These are phyloP conservation scores for Papilio helenus DNA, from an alignment of 1,140 invertebrate species.

Conservation along the genomic window DNA sequence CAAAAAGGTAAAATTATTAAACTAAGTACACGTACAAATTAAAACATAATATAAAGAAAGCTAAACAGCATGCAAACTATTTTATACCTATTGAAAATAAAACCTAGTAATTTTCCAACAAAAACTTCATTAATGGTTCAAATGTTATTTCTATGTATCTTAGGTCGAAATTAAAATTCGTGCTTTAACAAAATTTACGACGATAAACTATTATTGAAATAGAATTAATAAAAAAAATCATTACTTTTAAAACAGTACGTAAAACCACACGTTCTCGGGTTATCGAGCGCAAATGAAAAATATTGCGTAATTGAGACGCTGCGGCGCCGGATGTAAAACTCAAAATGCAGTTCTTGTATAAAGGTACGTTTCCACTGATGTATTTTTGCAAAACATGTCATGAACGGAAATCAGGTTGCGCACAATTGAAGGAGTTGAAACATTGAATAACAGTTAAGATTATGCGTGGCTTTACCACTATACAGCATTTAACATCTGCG, in stretches of 20 bases:
- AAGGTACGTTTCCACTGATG: slow-evolving; percentile 33
- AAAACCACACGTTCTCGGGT: not conserved
- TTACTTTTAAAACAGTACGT: not conserved
- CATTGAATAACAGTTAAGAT: no score
- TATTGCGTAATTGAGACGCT: slow-evolving; percentile 20
- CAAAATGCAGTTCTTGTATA: slow-evolving; percentile 44
- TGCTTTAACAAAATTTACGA: not conserved
- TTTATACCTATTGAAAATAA: not conserved
- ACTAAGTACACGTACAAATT: no score
- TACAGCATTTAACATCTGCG: not conserved
- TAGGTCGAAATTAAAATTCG: no score
- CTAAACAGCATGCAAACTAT: not conserved
- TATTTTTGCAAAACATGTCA: not conserved
- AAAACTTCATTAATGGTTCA: no score
- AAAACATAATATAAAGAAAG: not conserved
- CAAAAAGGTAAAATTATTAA: no score
- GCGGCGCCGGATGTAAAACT: slow-evolving; percentile 26
- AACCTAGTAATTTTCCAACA: no score
- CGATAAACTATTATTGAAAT: not conserved
- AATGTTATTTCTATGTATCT: no score
- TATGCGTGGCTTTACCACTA: no score
- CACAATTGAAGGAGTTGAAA: not conserved
- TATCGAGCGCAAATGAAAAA: not conserved
- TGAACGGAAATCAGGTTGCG: not conserved
- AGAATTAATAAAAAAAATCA: not conserved